These are phyloP conservation scores for Zeuzera pyrina DNA, from an alignment of 2,888 invertebrate genomes.

Conservation along the genomic window DNA sequence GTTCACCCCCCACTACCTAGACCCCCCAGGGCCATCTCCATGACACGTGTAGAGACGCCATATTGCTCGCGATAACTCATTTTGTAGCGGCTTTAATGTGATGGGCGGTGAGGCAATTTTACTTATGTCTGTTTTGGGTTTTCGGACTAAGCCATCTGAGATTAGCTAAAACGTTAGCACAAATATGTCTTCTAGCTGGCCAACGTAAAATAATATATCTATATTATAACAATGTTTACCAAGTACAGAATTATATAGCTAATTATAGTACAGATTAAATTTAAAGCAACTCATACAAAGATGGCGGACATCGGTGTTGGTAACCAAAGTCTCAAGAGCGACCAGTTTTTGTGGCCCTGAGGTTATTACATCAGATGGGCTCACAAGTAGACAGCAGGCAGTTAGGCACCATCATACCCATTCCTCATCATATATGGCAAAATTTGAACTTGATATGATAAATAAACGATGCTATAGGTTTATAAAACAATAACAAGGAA, in stretches of 20 bases:
- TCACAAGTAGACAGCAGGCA: constrained; percentile 16
- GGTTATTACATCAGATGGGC: constrained; percentile 38
- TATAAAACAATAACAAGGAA: too few relatives aligned
- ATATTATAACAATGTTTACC: too few relatives aligned
- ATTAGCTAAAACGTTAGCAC: too few relatives aligned
- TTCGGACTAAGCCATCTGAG: too few relatives aligned
- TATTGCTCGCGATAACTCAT: constrained; percentile 34
- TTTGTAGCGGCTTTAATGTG: constrained; percentile 29
- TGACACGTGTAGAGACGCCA: constrained; percentile 38
- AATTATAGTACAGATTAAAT: too few relatives aligned
- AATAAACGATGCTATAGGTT: background rate
- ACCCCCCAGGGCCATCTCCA: constrained; percentile 21
- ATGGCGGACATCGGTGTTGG: constrained; percentile 21
- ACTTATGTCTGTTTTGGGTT: too few relatives aligned
- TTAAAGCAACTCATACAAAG: constrained; percentile 6
- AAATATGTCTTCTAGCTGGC: too few relatives aligned
- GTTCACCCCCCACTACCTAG: constrained; percentile 22
- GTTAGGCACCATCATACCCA: constrained; percentile 11
- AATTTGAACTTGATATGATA: constrained; percentile 16
- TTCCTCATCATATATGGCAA: constrained; percentile 14
- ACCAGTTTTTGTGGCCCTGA: constrained; percentile 42
- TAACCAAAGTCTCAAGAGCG: constrained; percentile 42
- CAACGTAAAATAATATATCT: too few relatives aligned
- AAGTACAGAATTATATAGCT: too few relatives aligned
- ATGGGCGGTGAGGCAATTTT: too few relatives aligned